A percentile compares a stretch with the other conserved stretches of the same genome.
These are phyloP conservation scores for Ophthalmolycus amberensis DNA, from an alignment of 2,113 vertebrate species.

Conservation along the genomic window DNA sequence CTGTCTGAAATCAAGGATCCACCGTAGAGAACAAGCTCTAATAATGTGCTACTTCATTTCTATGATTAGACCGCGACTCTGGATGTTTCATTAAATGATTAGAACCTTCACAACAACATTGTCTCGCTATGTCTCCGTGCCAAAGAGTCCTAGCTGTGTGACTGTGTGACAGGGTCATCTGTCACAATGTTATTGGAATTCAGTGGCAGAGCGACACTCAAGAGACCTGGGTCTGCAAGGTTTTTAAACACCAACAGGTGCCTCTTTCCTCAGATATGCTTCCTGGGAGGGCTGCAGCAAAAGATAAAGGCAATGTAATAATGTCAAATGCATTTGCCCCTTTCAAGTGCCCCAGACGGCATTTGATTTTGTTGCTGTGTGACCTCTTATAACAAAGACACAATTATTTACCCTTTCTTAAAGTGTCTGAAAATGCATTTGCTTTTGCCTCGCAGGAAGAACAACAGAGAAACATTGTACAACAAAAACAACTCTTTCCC, in stretches of 20 bases:
- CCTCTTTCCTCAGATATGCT: conserved; percentile 24
- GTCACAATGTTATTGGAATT: conserved; percentile 48
- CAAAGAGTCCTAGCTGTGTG: not conserved
- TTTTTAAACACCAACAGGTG: conserved; percentile 21
- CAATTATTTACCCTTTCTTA: conserved; percentile 11
- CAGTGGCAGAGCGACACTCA: not conserved
- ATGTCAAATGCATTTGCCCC: conserved; percentile 13
- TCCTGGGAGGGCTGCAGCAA: conserved; percentile 23
- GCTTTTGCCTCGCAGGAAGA: not conserved
- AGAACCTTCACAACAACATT: not conserved
- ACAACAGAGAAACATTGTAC: not conserved
- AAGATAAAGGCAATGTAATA: conserved; percentile 48
- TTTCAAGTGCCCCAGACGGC: conserved; percentile 16
- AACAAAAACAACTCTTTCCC: conserved; percentile 3
- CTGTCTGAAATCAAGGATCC: not conserved
- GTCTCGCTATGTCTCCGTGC: not conserved
- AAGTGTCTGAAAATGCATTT: conserved; percentile 13
- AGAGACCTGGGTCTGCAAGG: not conserved
- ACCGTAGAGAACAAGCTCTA: not conserved
- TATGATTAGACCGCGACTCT: not conserved
- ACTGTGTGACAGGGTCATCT: conserved; percentile 28
- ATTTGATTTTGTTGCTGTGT: conserved; percentile 24
- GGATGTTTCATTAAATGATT: not conserved
- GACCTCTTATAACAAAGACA: conserved; percentile 3
- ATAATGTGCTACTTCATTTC: not conserved